Conservation (phyloP, 2,888 invertebrate genomes). For the Escarpia spicata region DNA sequence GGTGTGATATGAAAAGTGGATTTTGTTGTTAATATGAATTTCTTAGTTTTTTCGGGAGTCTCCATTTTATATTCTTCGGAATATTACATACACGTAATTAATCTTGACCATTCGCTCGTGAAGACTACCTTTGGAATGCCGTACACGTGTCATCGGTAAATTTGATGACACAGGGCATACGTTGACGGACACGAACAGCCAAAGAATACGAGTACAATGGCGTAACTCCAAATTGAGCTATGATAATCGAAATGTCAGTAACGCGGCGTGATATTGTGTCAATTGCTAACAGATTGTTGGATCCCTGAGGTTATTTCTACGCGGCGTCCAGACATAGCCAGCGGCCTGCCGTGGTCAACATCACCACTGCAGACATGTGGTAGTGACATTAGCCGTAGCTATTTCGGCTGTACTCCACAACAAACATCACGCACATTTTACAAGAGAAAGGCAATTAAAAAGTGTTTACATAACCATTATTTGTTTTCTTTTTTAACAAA, state of each 20-base stretch:
- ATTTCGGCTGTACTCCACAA: no score
- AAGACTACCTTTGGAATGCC: no score
- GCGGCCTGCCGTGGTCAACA: no score
- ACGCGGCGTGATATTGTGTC: not conserved
- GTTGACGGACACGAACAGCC: not conserved
- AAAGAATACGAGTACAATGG: not conserved
- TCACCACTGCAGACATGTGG: no score
- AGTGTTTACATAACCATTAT: no score
- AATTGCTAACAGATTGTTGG: not conserved
- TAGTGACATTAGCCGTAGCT: no score
- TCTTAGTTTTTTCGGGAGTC: not conserved
- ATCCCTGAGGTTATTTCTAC: not conserved
- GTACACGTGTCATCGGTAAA: not conserved
- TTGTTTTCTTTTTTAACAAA: no score
- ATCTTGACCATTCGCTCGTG: no score
- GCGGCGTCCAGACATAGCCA: not conserved
- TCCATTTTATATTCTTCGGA: not conserved
- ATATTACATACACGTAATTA: no score
- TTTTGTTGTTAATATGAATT: not conserved
- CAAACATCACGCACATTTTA: no score
- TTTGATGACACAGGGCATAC: not conserved
- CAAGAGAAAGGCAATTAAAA: no score
- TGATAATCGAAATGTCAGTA: not conserved
- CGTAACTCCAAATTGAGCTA: not conserved
- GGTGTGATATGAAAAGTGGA: not conserved